Base-by-base conservation (phyloP, 2,888 invertebrate genomes). In the Oscheius sp. region DNA sequence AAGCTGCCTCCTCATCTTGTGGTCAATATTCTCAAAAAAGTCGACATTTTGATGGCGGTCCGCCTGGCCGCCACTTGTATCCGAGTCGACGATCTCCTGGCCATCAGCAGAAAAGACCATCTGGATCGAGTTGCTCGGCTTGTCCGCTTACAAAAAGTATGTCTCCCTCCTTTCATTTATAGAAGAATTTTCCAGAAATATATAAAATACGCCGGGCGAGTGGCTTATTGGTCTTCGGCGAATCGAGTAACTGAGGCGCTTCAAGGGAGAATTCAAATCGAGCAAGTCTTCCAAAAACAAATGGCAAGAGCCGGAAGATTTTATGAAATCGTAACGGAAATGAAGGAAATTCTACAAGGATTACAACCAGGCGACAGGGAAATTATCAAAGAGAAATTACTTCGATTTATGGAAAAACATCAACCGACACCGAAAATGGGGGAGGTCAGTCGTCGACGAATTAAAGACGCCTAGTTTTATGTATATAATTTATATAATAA, bases 391-490 rank as follows among this genome's bases (percentile, higher is more conserved):
- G 53, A 53, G 53, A 16, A 25, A 53, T 25, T 53, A 9, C 9
- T 18, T 2, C n/a, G 16, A 9, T 53, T 18, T 25, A 21, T 53
- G 9, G 53, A 53, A 21, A 53, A 53, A 25, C 21, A 25, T 12
- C 53, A 53, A 7, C 53, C 53, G 53, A 53, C 53, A 1, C 16
- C 16, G 53, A 16, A 18, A 21, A 16, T 53, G 53, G 53, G 53
- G 12, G 21, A 25, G 53, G 53, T 18, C 53, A 53, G 53, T 21
- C 16, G 16, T 21, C 53, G 21, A 25, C 53, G 25, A 18, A 53
- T 53, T 21, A 53, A 53, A 21, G 9, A 53, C 21, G 53, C 21
- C 53, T 53, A 53, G 53, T n/a, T n/a, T n/a, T n/a, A n/a, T n/a
- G n/a, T n/a, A n/a, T n/a, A n/a, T n/a, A n/a, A n/a, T n/a, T n/a